Percentiles rank a stretch among this genome's conserved stretches.
Evolutionary conservation across 2,113 vertebrate genomes (phyloP).

Genomic region (Lonchura striata): DNA sequence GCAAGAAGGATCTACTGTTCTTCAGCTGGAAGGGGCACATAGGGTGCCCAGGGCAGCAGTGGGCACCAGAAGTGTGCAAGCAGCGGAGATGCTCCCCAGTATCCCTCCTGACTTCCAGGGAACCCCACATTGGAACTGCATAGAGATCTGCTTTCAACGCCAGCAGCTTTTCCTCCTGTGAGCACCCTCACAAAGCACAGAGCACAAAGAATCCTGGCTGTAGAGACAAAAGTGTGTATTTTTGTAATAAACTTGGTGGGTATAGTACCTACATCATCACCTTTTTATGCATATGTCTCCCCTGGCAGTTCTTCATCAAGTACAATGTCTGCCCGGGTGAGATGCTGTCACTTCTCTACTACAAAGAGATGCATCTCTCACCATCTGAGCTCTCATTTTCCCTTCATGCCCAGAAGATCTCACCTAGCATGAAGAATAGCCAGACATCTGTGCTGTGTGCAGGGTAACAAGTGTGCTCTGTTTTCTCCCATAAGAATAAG

Average conservation of each 20-base stretch:
- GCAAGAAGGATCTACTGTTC: not conserved
- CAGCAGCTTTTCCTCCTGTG: not conserved
- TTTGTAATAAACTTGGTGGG: not conserved
- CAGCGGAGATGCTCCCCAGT: rapidly evolving
- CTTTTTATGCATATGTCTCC: not conserved
- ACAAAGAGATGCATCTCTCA: not conserved
- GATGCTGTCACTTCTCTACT: not conserved
- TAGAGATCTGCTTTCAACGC: not conserved
- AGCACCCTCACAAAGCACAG: not conserved
- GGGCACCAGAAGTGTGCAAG: not conserved
- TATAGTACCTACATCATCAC: not conserved
- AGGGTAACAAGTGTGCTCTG: constrained; percentile 5
- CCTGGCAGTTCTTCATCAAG: not conserved
- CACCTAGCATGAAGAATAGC: not conserved
- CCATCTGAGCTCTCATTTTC: not conserved
- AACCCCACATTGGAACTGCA: not conserved
- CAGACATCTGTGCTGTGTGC: constrained; percentile 28
- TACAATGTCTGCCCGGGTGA: not conserved
- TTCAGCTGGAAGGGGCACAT: not conserved
- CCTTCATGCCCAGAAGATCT: not conserved
- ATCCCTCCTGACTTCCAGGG: not conserved
- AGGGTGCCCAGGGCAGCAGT: not conserved
- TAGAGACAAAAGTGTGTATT: not conserved
- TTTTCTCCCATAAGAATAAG: constrained; percentile 1
- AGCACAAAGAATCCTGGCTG: not conserved